Evolutionary conservation across 2,113 vertebrate species (phyloP).

Genomic region (Apaloderma vittatum): DNA sequence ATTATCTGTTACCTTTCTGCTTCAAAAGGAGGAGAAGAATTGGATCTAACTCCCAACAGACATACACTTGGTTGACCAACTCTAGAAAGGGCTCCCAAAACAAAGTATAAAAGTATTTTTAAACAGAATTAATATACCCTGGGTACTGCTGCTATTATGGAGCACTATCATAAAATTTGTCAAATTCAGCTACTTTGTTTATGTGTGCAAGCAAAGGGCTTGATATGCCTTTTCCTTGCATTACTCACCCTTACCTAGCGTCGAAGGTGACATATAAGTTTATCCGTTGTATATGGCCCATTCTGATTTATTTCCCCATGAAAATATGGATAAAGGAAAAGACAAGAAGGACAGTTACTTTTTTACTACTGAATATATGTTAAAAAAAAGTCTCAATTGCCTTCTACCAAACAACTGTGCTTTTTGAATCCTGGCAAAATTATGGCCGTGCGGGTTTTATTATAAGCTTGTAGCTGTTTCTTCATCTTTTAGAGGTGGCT

Average conservation of each 20-base stretch:
- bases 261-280: neutral
- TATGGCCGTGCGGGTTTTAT: neutral
- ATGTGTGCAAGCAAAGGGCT: neutral
- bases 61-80: neutral
- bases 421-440: neutral
- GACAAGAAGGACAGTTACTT: neutral
- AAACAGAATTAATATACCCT: neutral
- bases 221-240: neutral
- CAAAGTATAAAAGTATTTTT: neutral
- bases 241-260: neutral
- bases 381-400: neutral
- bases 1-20: neutral
- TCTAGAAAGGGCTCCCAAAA: neutral
- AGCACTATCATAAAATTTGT: neutral
- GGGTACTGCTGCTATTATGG: neutral
- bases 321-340: neutral
- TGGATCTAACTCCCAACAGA: neutral
- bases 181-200: neutral
- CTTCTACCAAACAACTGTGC: neutral
- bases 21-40: neutral
- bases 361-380: neutral
- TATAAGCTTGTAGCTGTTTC: neutral
- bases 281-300: neutral
- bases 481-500: neutral
- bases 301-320: neutral